Evolutionary conservation across 2,113 vertebrate species (phyloP), one percentile per base, ranked within the genome.

Genomic region (Chionomys nivalis): DNA sequence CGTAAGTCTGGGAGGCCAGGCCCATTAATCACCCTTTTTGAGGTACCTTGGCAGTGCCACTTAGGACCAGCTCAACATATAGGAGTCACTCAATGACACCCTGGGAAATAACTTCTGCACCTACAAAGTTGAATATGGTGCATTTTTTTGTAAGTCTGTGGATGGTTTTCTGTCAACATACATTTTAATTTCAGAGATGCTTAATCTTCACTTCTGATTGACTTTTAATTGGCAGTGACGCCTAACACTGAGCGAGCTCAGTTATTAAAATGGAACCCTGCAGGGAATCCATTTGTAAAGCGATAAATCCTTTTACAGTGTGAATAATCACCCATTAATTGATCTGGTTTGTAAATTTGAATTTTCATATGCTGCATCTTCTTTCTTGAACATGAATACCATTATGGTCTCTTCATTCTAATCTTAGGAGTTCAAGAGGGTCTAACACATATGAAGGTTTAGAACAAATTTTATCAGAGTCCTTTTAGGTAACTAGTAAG

Each of bases 221-320:
- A 97, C 97, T 98, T 97, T 97, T 98, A 98, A 98, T 98, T 97
- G 97, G 97, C 97, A 97, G 92, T 94, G 95, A 95, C 93, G 96
- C 90, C 95, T 96, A 95, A 94, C 95, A 89, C 94, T 31, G 92
- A 93, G 96, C 93, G 87, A 89, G 92, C 91, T 97, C 91, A 95
- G 96, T 97, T 97, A 97, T 98, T 97, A 98, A 98, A 98, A 97
- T 89, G 97, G 97, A 97, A 95, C 97, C 97, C 97, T 96, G 97
- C 96, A 95, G 97, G 96, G 97, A 98, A 96, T 95, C 96, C 95
- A 97, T 97, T 97, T 97, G 97, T 97, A 97, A 94, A 97, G 97
- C 9, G 55, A 97, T 97, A 97, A 97, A 96, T 98, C 97, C 97
- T 96, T 97, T 97, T 91, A 96, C 90, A 87, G 94, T 97, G 96